Conservation (phyloP, 2,113 vertebrate genomes). For the Miniopterus natalensis region DNA sequence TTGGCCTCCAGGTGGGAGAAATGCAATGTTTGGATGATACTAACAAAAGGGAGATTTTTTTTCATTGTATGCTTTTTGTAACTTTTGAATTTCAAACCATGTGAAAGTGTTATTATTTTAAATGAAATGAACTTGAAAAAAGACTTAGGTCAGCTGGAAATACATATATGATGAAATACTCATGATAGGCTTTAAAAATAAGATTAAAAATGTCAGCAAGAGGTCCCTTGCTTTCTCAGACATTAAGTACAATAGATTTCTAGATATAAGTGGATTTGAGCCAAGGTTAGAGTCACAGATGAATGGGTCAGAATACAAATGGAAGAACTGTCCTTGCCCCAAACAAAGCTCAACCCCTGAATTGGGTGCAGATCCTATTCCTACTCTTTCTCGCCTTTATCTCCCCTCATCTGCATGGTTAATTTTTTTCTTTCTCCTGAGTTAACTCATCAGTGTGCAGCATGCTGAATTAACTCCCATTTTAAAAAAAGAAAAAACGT, state of each 20-base stretch:
- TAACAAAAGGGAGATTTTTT: not conserved
- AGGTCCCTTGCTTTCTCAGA: not conserved
- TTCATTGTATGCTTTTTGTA: not conserved
- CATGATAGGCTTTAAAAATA: not conserved
- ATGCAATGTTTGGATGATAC: not conserved
- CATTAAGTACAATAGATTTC: not conserved
- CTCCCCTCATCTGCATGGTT: not conserved
- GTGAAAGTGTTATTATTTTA: not conserved
- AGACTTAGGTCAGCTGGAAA: slow-evolving; percentile 31
- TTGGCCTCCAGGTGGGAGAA: not conserved
- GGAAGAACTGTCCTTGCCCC: not conserved
- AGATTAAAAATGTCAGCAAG: not conserved
- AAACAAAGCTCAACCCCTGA: no score
- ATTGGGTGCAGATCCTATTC: not conserved
- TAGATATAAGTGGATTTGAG: not conserved
- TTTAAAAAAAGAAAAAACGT: not conserved
- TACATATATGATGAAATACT: not conserved
- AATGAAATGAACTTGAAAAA: not conserved
- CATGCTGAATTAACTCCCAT: not conserved
- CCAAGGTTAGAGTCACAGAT: not conserved
- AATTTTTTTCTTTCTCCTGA: not conserved
- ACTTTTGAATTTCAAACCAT: not conserved
- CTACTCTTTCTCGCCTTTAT: not conserved
- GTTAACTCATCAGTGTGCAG: not conserved
- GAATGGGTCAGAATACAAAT: not conserved